Conservation (phyloP, 2,797 vertebrate genomes). For the Decapterus maruadsi region DNA sequence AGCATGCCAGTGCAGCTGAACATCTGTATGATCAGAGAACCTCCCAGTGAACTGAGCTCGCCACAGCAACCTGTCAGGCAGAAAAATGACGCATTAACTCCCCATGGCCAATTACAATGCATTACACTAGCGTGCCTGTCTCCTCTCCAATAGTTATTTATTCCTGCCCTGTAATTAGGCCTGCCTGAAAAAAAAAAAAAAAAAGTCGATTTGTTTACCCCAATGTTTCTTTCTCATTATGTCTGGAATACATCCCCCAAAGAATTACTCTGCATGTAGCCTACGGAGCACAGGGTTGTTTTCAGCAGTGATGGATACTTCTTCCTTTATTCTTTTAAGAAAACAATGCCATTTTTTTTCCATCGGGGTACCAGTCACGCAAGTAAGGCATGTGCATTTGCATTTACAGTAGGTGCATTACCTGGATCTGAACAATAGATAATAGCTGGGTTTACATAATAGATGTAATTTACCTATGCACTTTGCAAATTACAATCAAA, state of each 20-base stretch:
- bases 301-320: constrained; percentile 70
- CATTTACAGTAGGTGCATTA: constrained; percentile 9
- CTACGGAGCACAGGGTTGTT: constrained; percentile 59
- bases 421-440: neutral
- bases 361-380: constrained; percentile 49
- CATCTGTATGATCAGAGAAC: constrained; percentile 41
- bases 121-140: constrained; percentile 66
- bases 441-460: neutral
- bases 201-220: constrained; percentile 80
- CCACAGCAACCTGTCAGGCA: constrained; percentile 62
- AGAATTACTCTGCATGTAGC: constrained; percentile 76
- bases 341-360: constrained; percentile 48
- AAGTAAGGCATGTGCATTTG: constrained; percentile 36
- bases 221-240: constrained; percentile 83
- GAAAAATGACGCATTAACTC: constrained; percentile 76
- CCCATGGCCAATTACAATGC: constrained; percentile 73
- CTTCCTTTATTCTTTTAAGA: constrained; percentile 65
- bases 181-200: constrained; percentile 63
- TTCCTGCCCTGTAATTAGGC: constrained; percentile 82
- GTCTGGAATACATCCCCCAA: constrained; percentile 74
- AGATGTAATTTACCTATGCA: neutral
- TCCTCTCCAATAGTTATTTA: constrained; percentile 79
- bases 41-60: constrained; percentile 54
- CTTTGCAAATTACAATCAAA: neutral
- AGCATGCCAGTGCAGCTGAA: constrained; percentile 16